Evolutionary conservation across 2,888 invertebrate species (phyloP).

Genomic region (Yponomeuta cagnagella): DNA sequence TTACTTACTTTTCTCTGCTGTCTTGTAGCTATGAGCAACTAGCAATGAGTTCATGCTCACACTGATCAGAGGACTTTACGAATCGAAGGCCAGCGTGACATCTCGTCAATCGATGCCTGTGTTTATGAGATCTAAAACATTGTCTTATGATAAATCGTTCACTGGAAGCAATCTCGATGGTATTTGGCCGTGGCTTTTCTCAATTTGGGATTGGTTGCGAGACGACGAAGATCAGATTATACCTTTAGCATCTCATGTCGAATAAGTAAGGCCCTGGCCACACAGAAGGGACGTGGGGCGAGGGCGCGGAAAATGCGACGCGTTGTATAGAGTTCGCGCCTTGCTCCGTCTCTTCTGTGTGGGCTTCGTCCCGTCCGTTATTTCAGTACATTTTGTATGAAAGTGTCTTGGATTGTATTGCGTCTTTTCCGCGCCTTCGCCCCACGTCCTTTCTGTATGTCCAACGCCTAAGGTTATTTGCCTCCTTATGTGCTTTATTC

Average conservation of each 20-base stretch:
- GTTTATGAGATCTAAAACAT: slow-evolving; percentile 42
- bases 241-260: slow-evolving; percentile 25
- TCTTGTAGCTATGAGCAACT: no score
- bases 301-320: no score
- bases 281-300: no score
- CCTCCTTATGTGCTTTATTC: no score
- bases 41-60: background rate
- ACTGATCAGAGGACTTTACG: background rate
- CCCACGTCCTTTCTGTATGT: no score
- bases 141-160: slow-evolving; percentile 42
- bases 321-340: no score
- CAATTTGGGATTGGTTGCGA: slow-evolving; percentile 48
- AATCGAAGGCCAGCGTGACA: background rate
- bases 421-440: no score
- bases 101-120: slow-evolving; percentile 30
- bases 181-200: slow-evolving; percentile 62
- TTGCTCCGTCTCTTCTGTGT: no score
- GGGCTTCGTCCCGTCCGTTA: no score
- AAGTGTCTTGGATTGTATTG: no score
- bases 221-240: slow-evolving; percentile 40
- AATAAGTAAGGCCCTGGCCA: slow-evolving; percentile 16
- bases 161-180: slow-evolving; percentile 59
- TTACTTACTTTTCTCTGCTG: background rate
- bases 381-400: no score
- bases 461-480: no score